phyloP scores from a whole-genome alignment of 2,113 vertebrate species.

The Rhinolophus sinicus region DNA sequence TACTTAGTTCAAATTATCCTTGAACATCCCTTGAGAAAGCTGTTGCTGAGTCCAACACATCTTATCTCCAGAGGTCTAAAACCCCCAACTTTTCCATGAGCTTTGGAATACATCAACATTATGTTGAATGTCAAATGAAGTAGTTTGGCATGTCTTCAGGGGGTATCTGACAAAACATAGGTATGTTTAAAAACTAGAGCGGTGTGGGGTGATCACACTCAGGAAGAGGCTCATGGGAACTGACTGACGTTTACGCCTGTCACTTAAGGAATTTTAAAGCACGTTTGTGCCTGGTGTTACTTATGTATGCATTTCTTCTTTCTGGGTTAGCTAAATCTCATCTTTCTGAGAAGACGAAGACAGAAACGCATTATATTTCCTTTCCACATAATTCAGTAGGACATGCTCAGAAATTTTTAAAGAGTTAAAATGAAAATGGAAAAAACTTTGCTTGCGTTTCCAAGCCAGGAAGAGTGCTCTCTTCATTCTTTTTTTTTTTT shows the following conservation, averaged over 20 bases:
- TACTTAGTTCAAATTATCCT: neutral
- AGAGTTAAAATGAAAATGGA: neutral
- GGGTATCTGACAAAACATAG: neutral
- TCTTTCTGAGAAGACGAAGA: neutral
- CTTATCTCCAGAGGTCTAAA: neutral
- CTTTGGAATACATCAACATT: neutral
- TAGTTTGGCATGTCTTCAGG: neutral
- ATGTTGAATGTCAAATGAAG: neutral
- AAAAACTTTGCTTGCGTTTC: neutral
- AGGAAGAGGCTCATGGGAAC: neutral
- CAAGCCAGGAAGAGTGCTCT: neutral
- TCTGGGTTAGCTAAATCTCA: neutral
- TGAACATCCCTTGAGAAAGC: neutral
- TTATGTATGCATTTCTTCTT: neutral
- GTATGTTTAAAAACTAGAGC: neutral
- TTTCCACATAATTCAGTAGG: neutral
- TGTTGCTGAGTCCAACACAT: neutral
- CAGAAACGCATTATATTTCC: neutral
- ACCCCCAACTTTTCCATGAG: neutral
- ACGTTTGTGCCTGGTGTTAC: neutral
- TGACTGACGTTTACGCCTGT: neutral
- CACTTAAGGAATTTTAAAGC: neutral
- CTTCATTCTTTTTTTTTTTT: conserved; percentile 17
- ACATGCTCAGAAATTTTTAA: neutral
- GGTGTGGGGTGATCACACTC: neutral